These are phyloP conservation scores for Trachops cirrhosus DNA, from an alignment of 2,797 vertebrate genomes.

Conservation along the genomic window DNA sequence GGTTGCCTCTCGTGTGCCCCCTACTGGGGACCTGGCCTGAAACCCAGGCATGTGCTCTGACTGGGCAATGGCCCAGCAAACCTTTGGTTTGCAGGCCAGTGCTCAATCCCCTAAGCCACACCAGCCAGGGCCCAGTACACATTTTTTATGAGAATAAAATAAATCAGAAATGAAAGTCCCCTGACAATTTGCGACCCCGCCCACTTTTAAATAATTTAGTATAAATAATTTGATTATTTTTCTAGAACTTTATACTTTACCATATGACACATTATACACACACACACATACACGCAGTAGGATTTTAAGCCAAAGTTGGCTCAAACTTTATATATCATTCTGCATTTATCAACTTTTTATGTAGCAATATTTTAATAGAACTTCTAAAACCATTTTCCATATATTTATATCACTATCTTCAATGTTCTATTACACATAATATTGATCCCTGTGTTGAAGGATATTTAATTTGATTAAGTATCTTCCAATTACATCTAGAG, in stretches of 20 bases:
- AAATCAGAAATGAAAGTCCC: not conserved
- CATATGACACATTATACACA: not conserved
- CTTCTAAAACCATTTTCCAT: not conserved
- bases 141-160: not conserved
- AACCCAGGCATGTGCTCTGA: too few relatives aligned
- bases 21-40: too few relatives aligned
- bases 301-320: not conserved
- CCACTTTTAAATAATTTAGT: not conserved
- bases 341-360: not conserved
- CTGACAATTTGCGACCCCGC: not conserved
- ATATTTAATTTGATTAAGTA: not conserved
- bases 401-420: not conserved
- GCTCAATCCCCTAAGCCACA: too few relatives aligned
- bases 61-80: too few relatives aligned
- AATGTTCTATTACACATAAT: not conserved
- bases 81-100: too few relatives aligned
- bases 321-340: not conserved
- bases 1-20: too few relatives aligned
- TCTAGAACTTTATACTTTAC: not conserved
- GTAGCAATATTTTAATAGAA: not conserved
- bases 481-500: not conserved
- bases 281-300: not conserved
- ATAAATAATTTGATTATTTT: not conserved
- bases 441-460: not conserved
- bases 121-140: too few relatives aligned